Evolutionary conservation across 2,888 invertebrate genomes (phyloP).

Genomic region (Euplexia lucipara): DNA sequence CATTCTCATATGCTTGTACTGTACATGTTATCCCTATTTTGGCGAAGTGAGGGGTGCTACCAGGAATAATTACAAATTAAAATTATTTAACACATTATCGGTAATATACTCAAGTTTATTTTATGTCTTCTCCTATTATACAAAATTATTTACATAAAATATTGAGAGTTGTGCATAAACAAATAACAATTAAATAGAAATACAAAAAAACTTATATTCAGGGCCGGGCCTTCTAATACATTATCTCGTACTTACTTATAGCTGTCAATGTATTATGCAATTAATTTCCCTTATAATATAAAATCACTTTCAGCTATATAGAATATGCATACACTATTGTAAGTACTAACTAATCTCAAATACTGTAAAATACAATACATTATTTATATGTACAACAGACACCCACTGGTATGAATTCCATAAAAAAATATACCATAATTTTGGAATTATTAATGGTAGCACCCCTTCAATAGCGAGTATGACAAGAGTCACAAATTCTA

Average conservation of each 20-base stretch:
- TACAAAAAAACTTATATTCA: slow-evolving; percentile 89
- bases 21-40: slow-evolving; percentile 90
- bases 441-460: slow-evolving; percentile 91
- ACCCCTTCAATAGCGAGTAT: slow-evolving; percentile 91
- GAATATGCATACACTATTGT: slow-evolving; percentile 90
- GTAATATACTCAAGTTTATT: slow-evolving; percentile 92
- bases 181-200: slow-evolving; percentile 91
- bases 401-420: slow-evolving; percentile 90
- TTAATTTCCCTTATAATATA: slow-evolving; percentile 88
- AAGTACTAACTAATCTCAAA: slow-evolving; percentile 90
- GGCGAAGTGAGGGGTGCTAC: slow-evolving; percentile 91
- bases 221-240: slow-evolving; percentile 89
- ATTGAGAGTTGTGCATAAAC: slow-evolving; percentile 92
- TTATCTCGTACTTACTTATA: slow-evolving; percentile 87
- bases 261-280: slow-evolving; percentile 90
- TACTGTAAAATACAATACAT: slow-evolving; percentile 90
- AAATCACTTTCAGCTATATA: slow-evolving; percentile 91
- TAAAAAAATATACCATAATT: slow-evolving; percentile 90
- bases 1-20: slow-evolving; percentile 60
- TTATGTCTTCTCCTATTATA: slow-evolving; percentile 90
- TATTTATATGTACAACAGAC: slow-evolving; percentile 89
- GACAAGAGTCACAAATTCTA: slow-evolving; percentile 91
- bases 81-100: slow-evolving; percentile 90
- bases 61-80: slow-evolving; percentile 91
- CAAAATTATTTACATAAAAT: slow-evolving; percentile 92